A percentile compares a stretch with the other conserved stretches of the same genome.
phyloP scores from a whole-genome alignment of 2,113 vertebrate species.

The Nothoprocta perdicaria region DNA sequence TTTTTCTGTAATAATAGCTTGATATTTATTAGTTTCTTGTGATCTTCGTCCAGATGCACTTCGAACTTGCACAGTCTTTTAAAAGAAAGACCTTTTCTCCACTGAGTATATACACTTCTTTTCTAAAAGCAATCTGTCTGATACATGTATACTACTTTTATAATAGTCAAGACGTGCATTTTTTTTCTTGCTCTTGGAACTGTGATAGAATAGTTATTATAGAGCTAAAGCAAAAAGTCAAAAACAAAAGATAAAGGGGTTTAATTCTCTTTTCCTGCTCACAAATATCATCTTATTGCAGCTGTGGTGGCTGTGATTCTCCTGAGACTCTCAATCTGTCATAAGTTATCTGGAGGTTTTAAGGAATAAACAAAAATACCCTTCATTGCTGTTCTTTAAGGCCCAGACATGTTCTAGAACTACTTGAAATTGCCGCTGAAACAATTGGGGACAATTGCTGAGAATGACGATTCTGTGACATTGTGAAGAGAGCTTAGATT shows the following conservation, averaged over 20 bases:
- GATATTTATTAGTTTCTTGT: background rate
- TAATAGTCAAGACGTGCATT: background rate
- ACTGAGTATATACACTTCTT: background rate
- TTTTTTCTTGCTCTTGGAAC: background rate
- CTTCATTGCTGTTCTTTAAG: background rate
- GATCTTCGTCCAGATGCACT: background rate
- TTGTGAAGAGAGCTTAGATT: background rate
- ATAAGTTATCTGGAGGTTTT: background rate
- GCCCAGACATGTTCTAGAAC: background rate
- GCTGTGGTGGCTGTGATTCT: background rate
- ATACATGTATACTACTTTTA: background rate
- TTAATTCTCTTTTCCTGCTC: background rate
- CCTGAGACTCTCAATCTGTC: background rate
- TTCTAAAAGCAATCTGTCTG: background rate
- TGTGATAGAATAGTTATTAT: background rate
- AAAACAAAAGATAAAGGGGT: background rate
- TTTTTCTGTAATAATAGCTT: background rate
- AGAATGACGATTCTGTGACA: background rate
- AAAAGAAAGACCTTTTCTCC: background rate
- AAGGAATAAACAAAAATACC: background rate
- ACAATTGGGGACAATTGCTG: background rate
- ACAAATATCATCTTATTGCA: background rate
- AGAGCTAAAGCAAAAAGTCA: background rate
- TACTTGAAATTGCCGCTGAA: background rate
- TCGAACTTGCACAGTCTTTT: background rate